Evolutionary conservation across 2,888 invertebrate genomes (phyloP).

Genomic region (Ectemnius cavifrons): DNA sequence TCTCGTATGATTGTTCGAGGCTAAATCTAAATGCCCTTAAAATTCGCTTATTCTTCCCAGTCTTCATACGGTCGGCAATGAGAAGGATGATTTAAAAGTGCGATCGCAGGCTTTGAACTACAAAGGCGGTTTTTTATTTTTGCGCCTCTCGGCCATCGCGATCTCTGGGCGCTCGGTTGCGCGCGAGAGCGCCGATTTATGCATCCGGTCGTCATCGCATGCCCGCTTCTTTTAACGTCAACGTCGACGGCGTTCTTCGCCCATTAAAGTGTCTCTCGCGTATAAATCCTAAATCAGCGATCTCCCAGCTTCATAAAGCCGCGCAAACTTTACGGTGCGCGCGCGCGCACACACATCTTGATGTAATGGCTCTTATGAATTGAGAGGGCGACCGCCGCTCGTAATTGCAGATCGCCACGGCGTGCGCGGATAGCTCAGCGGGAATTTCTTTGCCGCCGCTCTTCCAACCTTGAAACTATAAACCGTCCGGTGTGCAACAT

Average conservation of each 20-base stretch:
- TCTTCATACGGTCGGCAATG: too few relatives aligned
- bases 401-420: constrained; percentile 52
- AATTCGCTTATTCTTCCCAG: too few relatives aligned
- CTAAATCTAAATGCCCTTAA: too few relatives aligned
- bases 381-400: constrained; percentile 48
- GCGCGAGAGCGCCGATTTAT: constrained; percentile 60
- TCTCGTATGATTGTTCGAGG: too few relatives aligned
- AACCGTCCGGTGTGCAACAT: too few relatives aligned
- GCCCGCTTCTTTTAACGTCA: constrained; percentile 60
- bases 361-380: constrained; percentile 59
- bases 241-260: constrained; percentile 30
- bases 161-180: too few relatives aligned
- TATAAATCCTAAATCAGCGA: constrained; percentile 72
- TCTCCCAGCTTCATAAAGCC: constrained; percentile 62
- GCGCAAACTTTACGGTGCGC: constrained; percentile 63
- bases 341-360: constrained; percentile 44
- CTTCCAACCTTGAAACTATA: too few relatives aligned
- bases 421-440: constrained; percentile 14
- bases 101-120: too few relatives aligned
- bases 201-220: constrained; percentile 65
- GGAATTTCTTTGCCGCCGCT: constrained; percentile 23
- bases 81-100: too few relatives aligned
- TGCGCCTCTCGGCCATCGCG: too few relatives aligned
- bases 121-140: too few relatives aligned
- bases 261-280: constrained; percentile 56